A percentile compares a stretch with the other conserved stretches of the same genome.
Conservation (phyloP, 2,797 vertebrate genomes). For the Danio choprae region DNA sequence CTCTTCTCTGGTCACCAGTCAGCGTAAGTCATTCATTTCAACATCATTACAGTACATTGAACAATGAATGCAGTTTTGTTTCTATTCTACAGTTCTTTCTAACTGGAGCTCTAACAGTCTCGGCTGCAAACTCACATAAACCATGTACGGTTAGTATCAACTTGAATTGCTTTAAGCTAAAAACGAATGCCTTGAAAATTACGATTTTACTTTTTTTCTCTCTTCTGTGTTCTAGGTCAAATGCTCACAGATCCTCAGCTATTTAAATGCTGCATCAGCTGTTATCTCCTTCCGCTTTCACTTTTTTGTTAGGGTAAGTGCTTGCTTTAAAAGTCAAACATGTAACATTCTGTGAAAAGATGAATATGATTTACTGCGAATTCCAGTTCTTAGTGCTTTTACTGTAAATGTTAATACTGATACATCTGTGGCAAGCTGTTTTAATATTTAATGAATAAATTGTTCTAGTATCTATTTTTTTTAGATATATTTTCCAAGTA, state of each 20-base stretch:
- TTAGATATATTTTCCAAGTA: too few species aligned
- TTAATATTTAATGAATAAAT: too few species aligned
- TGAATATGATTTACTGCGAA: not conserved
- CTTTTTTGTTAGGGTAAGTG: conserved; percentile 8
- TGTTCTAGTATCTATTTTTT: too few species aligned
- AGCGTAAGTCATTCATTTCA: conserved; percentile 5
- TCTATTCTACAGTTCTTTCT: not conserved
- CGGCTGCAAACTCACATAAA: not conserved
- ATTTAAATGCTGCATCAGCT: not conserved
- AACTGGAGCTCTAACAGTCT: not conserved
- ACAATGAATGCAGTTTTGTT: not conserved
- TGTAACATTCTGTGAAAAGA: not conserved
- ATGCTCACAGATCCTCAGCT: conserved; percentile 14
- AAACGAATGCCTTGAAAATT: not conserved
- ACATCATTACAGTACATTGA: not conserved
- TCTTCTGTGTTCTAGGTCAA: not conserved
- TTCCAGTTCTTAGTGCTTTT: not conserved
- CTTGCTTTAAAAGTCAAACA: not conserved
- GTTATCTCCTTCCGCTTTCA: not conserved
- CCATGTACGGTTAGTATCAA: not conserved
- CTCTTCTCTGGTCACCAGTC: not conserved
- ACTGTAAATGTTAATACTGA: not conserved
- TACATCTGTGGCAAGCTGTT: too few species aligned
- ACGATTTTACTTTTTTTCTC: not conserved
- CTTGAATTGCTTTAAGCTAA: not conserved